These are phyloP conservation scores for Tribolium castaneum DNA, from an alignment of 1,140 invertebrate genomes.

Conservation along the genomic window DNA sequence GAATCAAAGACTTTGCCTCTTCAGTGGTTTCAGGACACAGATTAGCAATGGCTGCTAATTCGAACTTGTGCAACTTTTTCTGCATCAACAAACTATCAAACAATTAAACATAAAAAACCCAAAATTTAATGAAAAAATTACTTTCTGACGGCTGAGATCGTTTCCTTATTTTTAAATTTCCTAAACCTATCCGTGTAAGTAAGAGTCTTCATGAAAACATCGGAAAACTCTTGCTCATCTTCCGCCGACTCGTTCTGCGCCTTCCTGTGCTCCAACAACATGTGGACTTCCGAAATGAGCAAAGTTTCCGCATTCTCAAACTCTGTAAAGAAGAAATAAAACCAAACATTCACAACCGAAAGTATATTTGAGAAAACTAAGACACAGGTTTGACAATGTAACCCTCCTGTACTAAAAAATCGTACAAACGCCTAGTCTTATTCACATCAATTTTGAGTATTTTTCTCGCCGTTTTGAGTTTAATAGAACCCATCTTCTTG, in stretches of 20 bases:
- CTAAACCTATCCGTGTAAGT: constrained; percentile 96
- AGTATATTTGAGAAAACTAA: constrained; percentile 21
- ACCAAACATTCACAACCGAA: constrained; percentile 8
- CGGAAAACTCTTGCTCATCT: constrained; percentile 97
- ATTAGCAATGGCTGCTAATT: constrained; percentile 96
- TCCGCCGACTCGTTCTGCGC: constrained; percentile 97
- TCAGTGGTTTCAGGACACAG: constrained; percentile 97
- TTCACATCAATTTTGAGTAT: constrained; percentile 94
- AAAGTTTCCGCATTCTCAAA: constrained; percentile 99
- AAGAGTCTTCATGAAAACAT: constrained; percentile 98
- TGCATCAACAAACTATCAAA: constrained; percentile 86
- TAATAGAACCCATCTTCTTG: constrained; percentile 75
- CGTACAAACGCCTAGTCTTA: constrained; percentile 91
- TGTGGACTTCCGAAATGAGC: constrained; percentile 97
- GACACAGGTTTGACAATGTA: constrained; percentile 71
- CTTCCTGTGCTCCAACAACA: constrained; percentile 97
- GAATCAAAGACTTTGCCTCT: constrained; percentile 97
- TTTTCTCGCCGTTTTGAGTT: constrained; percentile 81
- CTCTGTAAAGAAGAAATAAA: constrained; percentile 73
- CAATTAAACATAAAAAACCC: background rate
- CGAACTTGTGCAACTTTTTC: constrained; percentile 98
- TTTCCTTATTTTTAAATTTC: constrained; percentile 98
- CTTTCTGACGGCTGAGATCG: constrained; percentile 94
- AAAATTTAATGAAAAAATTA: constrained; percentile 63
- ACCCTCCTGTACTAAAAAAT: constrained; percentile 80